These are phyloP conservation scores for Manis javanica DNA, from an alignment of 2,797 vertebrate species.

Conservation along the genomic window DNA sequence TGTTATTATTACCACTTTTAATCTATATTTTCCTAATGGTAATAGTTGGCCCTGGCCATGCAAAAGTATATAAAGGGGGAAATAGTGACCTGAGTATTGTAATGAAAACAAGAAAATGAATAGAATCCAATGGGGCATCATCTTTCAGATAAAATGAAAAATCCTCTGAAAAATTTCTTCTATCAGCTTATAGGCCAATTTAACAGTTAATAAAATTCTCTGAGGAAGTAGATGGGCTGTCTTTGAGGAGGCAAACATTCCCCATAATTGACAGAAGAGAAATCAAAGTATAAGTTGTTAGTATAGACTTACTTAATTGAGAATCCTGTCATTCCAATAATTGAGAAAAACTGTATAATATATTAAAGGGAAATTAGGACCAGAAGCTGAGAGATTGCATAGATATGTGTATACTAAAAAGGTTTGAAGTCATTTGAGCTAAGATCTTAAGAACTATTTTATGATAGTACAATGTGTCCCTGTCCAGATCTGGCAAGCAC, in stretches of 20 bases:
- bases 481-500: background rate
- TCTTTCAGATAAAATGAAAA: conserved; percentile 38
- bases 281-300: background rate
- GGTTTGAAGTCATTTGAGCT: background rate
- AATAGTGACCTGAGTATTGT: background rate
- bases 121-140: background rate
- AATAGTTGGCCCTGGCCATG: background rate
- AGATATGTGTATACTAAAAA: background rate
- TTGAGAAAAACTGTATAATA: background rate
- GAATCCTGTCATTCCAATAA: background rate
- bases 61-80: background rate
- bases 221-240: background rate
- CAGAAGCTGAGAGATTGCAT: background rate
- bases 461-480: background rate
- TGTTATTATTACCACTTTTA: conserved; percentile 23
- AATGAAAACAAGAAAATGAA: conserved; percentile 1
- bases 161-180: background rate
- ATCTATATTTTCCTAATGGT: background rate
- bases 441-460: conserved; percentile 15
- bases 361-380: background rate
- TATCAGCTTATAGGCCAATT: background rate
- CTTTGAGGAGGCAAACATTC: background rate
- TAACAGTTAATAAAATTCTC: conserved; percentile 29
- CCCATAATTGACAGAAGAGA: background rate
- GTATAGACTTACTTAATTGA: background rate